phyloP scores from a whole-genome alignment of 1,140 invertebrate species.

The Spodoptera litura region DNA sequence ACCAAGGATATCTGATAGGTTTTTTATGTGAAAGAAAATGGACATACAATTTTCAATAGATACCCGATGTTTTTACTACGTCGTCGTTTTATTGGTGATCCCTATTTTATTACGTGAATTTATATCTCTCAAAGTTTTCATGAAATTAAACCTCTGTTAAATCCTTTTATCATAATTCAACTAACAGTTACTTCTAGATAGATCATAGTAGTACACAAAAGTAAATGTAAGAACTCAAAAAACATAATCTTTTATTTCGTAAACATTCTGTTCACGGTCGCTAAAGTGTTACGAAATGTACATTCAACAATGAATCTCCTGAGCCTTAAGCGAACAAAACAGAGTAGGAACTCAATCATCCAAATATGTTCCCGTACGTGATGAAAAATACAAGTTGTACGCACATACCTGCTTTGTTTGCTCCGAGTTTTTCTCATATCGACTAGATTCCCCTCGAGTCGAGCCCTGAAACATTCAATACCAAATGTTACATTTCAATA shows the following conservation, averaged over 20 bases:
- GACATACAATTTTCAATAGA: background rate
- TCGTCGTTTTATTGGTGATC: no score
- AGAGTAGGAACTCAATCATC: background rate
- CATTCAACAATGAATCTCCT: background rate
- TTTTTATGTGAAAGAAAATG: constrained; percentile 11
- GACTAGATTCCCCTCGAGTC: constrained; percentile 62
- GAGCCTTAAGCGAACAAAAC: constrained; percentile 4
- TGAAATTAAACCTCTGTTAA: no score
- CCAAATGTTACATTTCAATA: constrained; percentile 83
- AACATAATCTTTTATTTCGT: no score
- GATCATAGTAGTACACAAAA: no score
- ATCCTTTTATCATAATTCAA: no score
- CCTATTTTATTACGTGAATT: no score
- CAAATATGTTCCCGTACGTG: background rate
- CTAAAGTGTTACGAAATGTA: no score
- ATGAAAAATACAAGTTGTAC: constrained; percentile 28
- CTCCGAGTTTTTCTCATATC: constrained; percentile 59
- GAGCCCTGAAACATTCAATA: constrained; percentile 68
- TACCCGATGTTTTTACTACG: no score
- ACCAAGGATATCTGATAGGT: constrained; percentile 5
- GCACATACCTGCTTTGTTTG: constrained; percentile 56
- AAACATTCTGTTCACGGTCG: no score
- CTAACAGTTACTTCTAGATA: no score
- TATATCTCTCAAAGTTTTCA: no score
- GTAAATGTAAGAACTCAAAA: no score